Evolutionary conservation across 2,888 invertebrate species (phyloP), one percentile per base, ranked within the genome.

Genomic region (Biston betularia): DNA sequence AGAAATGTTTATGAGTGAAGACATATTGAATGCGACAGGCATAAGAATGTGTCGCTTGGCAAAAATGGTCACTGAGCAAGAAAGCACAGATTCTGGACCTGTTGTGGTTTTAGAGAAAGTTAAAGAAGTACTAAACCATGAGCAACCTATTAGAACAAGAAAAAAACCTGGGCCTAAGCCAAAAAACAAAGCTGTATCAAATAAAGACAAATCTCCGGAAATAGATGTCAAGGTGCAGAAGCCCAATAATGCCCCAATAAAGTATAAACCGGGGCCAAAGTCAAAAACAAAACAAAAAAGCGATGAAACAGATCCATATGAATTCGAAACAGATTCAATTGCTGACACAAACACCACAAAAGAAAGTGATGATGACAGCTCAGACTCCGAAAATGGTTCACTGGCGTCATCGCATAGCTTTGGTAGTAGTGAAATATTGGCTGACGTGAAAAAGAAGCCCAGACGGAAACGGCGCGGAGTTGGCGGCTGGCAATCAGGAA

Each of bases 1-100:
- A 75, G 96, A 96, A 78, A 96, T 96, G 95, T 96, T 96, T 77
- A 95, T 96, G 61, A 93, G 94, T 72, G 94, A 96, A 71, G 96
- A 95, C 40, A 94, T 96, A 56, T 75, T 92, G 61, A 89, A 95
- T 59, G 94, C 95, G 12, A 95, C 95, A 2, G 96, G 96, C 11
- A 94, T 95, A 78, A 89, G 96, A 72, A 95, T 95, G 92, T 96
- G 96, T 79, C 94, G 95, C 55, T 80, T 95, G 62, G 90, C 95
- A 40, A 95, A 95, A 84, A 87, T 95, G 67, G 87, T 85, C 11
- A 89, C 89, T 70, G 90, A 89, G 35, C 80, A 80, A 15, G 83
- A 83, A 6, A 49, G 12, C n/a, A 49, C 52, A 9, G 79, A 79
- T 46, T 60, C 69, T 7, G 83, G 79, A 58, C 85, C 89, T 0